Percentiles rank a stretch among this genome's conserved stretches.
Evolutionary conservation across 1,140 invertebrate species (phyloP).

Genomic region (Metaphire vulgaris): DNA sequence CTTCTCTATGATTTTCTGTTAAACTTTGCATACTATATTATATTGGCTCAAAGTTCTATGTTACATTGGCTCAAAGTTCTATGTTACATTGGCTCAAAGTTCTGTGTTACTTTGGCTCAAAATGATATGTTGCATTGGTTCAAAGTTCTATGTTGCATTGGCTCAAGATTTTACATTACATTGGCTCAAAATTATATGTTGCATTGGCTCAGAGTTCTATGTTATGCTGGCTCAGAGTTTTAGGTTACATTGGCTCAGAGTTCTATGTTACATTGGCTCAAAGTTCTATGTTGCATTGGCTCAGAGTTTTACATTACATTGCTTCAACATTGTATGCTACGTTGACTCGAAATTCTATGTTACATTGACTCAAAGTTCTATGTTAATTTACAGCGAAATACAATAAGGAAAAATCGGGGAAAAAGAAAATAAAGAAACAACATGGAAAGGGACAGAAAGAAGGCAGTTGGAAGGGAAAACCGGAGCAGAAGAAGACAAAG

Average conservation of each 20-base stretch:
- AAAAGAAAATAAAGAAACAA: slow-evolving; percentile 43
- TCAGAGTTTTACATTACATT: no score
- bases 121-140: not conserved
- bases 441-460: slow-evolving; percentile 27
- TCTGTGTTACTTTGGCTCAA: not conserved
- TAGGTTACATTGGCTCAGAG: no score
- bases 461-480: slow-evolving; percentile 20
- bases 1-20: not conserved
- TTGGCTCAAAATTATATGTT: no score
- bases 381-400: slow-evolving; percentile 54
- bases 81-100: not conserved
- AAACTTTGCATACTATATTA: not conserved
- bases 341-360: no score
- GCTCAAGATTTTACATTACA: no score
- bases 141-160: no score
- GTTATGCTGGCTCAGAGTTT: no score
- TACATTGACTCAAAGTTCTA: no score
- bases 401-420: slow-evolving; percentile 48
- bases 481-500: slow-evolving; percentile 33
- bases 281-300: no score
- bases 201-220: no score
- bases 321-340: no score
- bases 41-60: not conserved
- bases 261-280: no score
- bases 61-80: not conserved